Conservation (phyloP, 2,797 vertebrate species). For the Lophius americanus region DNA sequence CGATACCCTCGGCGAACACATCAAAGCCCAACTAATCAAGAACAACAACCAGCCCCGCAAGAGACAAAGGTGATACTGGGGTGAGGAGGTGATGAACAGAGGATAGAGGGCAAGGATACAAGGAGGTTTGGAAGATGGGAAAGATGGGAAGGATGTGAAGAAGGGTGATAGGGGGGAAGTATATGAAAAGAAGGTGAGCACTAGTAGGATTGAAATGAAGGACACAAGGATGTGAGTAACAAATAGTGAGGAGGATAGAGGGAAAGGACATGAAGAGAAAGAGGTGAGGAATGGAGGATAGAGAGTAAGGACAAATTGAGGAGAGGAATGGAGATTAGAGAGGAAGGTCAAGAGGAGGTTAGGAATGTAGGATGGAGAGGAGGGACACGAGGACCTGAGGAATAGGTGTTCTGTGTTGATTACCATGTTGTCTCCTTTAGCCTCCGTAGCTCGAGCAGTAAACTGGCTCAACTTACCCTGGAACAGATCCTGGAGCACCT, state of each 20-base stretch:
- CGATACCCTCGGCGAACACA: conserved; percentile 90
- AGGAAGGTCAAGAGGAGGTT: background rate
- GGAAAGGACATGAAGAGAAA: background rate
- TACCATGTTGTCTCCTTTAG: conserved; percentile 63
- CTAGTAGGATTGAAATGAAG: too few species aligned
- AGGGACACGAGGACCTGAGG: background rate
- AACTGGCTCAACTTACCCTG: conserved; percentile 93
- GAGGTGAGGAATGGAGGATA: background rate
- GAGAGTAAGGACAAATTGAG: too few species aligned
- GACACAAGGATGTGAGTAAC: too few species aligned
- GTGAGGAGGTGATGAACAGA: too few species aligned
- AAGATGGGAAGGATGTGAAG: too few species aligned
- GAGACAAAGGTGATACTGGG: conserved; percentile 86
- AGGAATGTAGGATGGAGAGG: background rate
- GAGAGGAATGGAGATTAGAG: background rate
- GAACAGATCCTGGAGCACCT: conserved; percentile 96
- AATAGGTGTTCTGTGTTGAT: background rate
- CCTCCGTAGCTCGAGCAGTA: conserved; percentile 94
- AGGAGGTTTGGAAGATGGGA: too few species aligned
- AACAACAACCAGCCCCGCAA: conserved; percentile 97
- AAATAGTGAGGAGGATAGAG: too few species aligned
- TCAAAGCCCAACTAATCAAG: conserved; percentile 96
- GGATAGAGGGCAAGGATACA: too few species aligned
- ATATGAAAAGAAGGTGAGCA: too few species aligned
- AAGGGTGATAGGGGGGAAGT: too few species aligned